phyloP scores from a whole-genome alignment of 2,797 vertebrate genomes.

The Gymnothorax reevesii region DNA sequence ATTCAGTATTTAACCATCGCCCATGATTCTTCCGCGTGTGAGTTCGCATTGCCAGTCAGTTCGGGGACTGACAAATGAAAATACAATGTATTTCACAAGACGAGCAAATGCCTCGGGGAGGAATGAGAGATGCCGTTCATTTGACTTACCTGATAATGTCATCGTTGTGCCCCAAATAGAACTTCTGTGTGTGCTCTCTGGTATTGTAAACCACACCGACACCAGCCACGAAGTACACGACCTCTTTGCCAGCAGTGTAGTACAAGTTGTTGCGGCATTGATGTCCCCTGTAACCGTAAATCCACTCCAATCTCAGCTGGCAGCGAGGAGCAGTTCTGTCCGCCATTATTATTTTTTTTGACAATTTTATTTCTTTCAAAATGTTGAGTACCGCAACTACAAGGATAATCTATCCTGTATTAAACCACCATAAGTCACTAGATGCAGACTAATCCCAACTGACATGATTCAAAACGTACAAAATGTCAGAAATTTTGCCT shows the following conservation, averaged over 20 bases:
- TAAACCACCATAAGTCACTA: background rate
- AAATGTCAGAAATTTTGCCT: background rate
- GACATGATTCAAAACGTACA: background rate
- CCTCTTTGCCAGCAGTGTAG: constrained; percentile 90
- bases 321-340: constrained; percentile 88
- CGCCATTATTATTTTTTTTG: constrained; percentile 76
- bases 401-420: constrained; percentile 1
- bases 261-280: constrained; percentile 95
- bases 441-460: background rate
- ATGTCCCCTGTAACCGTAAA: constrained; percentile 92
- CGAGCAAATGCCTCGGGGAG: background rate
- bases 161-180: constrained; percentile 92
- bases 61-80: background rate
- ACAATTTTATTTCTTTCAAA: background rate
- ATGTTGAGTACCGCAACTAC: background rate
- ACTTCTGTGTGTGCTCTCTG: constrained; percentile 91
- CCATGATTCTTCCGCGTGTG: background rate
- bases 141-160: constrained; percentile 90
- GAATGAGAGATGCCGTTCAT: background rate
- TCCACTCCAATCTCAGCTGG: constrained; percentile 91
- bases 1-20: background rate
- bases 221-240: constrained; percentile 93
- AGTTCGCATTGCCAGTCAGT: background rate
- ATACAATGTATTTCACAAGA: background rate
- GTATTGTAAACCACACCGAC: constrained; percentile 92